Base-by-base conservation (phyloP, 2,113 vertebrate species). In the Gallinago undulata region DNA sequence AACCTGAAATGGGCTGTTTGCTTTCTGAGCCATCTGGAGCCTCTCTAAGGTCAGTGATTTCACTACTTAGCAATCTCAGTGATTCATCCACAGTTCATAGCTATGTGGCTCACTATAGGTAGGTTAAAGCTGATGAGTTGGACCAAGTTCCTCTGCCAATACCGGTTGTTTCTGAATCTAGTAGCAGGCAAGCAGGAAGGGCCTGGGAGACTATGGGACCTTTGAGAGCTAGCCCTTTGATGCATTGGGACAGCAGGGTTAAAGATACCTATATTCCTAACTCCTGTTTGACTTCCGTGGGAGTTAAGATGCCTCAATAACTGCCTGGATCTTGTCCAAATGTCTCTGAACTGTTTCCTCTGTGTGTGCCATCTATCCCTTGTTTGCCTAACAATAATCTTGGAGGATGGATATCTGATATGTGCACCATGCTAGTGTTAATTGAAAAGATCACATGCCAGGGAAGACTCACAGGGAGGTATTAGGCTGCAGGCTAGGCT, bases 1-100 rank as follows among this genome's bases (percentile, higher is more conserved):
- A 96, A 67, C 33, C 48, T 91, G 69, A 51, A 78, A 69, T 37
- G 28, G 62, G 33, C 47, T 66, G 21, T 87, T 94, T 92, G 66
- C 35, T 87, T 87, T 93, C 48, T 84, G 80, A 95, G 41, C 66
- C 86, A 94, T 73, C 69, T 92, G 88, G 89, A 96, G 17, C 33
- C 37, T 84, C 66, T 72, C 59, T 66, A 73, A 79, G 22, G 48
- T 85, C 66, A 84, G 31, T 84, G 80, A 91, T 93, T 95, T 95
- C 92, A 93, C 43, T 95, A 41, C 25, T 89, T 89, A 73, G 66
- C 53, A 94, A 84, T 89, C 74, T 75, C 39, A 41, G 70, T 69
- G 57, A 89, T 84, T 89, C 66, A 87, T 92, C 77, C 72, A 18
- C 51, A 70, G 15, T 82, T 92, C 53, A 62, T 56, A 89, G 62